Percentiles rank a stretch among this genome's conserved stretches.
Conservation (phyloP, 2,113 vertebrate genomes). For the Mola mola region DNA sequence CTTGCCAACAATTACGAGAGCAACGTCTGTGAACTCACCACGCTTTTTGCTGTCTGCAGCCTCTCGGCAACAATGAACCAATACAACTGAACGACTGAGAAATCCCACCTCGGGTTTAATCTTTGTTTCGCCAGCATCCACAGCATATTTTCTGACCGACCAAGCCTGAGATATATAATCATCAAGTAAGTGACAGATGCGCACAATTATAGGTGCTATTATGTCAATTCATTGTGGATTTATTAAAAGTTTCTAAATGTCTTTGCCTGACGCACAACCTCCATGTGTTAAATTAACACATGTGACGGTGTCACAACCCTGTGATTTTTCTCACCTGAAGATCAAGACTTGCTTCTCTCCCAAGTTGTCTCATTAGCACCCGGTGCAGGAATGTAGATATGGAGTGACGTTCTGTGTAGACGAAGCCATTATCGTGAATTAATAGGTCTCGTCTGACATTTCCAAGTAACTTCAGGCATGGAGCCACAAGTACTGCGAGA, state of each 20-base stretch:
- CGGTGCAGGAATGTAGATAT: slow-evolving; percentile 34
- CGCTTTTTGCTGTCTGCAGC: slow-evolving; percentile 46
- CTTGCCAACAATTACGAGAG: slow-evolving; percentile 60
- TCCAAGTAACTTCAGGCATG: slow-evolving; percentile 50
- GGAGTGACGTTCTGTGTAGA: slow-evolving; percentile 52
- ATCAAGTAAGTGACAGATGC: slow-evolving; percentile 20
- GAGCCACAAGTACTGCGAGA: slow-evolving; percentile 47
- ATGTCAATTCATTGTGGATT: neutral
- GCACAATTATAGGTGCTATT: slow-evolving; percentile 8
- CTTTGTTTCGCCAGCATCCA: slow-evolving; percentile 40
- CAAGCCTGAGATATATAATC: slow-evolving; percentile 35
- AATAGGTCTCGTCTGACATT: slow-evolving; percentile 73
- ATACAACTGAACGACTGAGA: slow-evolving; percentile 45
- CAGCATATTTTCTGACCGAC: slow-evolving; percentile 32
- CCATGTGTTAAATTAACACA: slow-evolving; percentile 33
- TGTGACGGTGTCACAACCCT: slow-evolving; percentile 1
- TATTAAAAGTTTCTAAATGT: slow-evolving; percentile 25
- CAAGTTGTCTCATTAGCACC: slow-evolving; percentile 69
- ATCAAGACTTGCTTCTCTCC: slow-evolving; percentile 59
- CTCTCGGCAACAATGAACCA: slow-evolving; percentile 59
- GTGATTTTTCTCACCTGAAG: slow-evolving; percentile 60
- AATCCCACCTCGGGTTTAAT: slow-evolving; percentile 54
- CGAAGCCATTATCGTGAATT: slow-evolving; percentile 66
- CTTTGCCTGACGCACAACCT: slow-evolving; percentile 15
- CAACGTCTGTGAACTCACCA: slow-evolving; percentile 51